phyloP scores from a whole-genome alignment of 2,888 invertebrate species.

The Gastracanthus pulcherrimus region DNA sequence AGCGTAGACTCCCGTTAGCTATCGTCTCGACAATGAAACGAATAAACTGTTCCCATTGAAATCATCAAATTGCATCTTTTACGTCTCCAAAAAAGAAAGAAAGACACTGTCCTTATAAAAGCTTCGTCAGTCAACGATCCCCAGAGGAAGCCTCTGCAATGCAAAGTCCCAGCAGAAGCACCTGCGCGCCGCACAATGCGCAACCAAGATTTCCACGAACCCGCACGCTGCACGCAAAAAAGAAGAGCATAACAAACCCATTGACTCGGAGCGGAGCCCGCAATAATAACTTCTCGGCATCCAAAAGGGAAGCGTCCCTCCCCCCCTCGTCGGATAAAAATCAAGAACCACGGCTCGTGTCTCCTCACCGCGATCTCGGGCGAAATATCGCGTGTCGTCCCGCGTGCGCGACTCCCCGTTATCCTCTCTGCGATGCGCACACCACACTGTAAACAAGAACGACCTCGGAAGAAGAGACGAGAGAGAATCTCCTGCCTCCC shows the following conservation, averaged over 20 bases:
- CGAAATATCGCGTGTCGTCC: slow-evolving; percentile 16
- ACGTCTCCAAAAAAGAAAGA: too few relatives aligned
- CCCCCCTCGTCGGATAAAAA: slow-evolving; percentile 6
- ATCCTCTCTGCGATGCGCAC: slow-evolving; percentile 56
- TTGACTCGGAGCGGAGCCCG: not conserved
- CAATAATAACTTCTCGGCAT: slow-evolving; percentile 21
- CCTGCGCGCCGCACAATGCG: not conserved
- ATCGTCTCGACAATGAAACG: too few relatives aligned
- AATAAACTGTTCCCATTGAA: too few relatives aligned
- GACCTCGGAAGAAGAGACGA: slow-evolving; percentile 64
- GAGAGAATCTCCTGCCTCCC: not conserved
- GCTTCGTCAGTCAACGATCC: too few relatives aligned
- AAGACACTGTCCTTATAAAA: too few relatives aligned
- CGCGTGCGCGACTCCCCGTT: not conserved
- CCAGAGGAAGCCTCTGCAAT: not conserved
- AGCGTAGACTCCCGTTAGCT: too few relatives aligned
- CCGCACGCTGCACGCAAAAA: not conserved
- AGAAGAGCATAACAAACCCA: too few relatives aligned
- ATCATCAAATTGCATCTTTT: too few relatives aligned
- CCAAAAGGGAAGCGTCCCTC: not conserved
- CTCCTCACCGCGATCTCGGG: too few relatives aligned
- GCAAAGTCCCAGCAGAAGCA: not conserved
- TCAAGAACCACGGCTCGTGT: too few relatives aligned
- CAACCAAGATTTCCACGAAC: not conserved
- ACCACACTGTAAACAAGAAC: slow-evolving; percentile 71